Conservation (phyloP, 1,140 invertebrate species). For the Drosophila navojoa region DNA sequence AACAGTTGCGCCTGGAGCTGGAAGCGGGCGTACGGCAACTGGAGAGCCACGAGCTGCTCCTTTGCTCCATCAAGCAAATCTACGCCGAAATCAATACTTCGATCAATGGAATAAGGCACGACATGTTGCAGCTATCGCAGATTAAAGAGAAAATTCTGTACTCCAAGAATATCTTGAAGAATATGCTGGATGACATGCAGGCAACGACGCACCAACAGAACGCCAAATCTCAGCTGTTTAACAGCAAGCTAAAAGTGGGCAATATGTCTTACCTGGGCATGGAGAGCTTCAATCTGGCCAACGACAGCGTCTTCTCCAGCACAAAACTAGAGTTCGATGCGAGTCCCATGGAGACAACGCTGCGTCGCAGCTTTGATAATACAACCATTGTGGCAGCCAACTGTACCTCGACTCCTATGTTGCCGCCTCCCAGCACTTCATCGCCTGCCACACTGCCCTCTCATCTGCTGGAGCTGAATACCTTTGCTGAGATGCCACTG, state of each 20-base stretch:
- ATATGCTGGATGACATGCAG: slow-evolving; percentile 68
- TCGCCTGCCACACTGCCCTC: slow-evolving; percentile 40
- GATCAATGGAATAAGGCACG: slow-evolving; percentile 72
- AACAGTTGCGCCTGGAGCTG: slow-evolving; percentile 60
- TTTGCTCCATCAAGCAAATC: slow-evolving; percentile 70
- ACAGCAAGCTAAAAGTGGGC: slow-evolving; percentile 68
- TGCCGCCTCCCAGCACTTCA: neutral
- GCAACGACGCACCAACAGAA: slow-evolving; percentile 45
- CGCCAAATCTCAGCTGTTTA: slow-evolving; percentile 63
- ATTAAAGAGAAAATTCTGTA: slow-evolving; percentile 80
- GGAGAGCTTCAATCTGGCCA: slow-evolving; percentile 72
- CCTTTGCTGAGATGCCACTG: slow-evolving; percentile 69
- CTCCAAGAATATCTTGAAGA: slow-evolving; percentile 72
- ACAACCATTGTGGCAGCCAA: slow-evolving; percentile 47
- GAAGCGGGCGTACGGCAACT: slow-evolving; percentile 56
- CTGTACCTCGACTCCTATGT: neutral
- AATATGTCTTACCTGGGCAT: slow-evolving; percentile 62
- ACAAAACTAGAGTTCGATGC: slow-evolving; percentile 74
- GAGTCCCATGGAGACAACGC: slow-evolving; percentile 38
- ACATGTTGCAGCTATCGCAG: slow-evolving; percentile 74
- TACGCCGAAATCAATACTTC: slow-evolving; percentile 69
- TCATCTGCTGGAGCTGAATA: slow-evolving; percentile 63
- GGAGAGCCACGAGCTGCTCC: slow-evolving; percentile 68
- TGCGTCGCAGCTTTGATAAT: slow-evolving; percentile 55
- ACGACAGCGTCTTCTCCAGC: slow-evolving; percentile 74